Evolutionary conservation across 2,888 invertebrate genomes (phyloP), one percentile per base, ranked within the genome.

Genomic region (Tuta absoluta): DNA sequence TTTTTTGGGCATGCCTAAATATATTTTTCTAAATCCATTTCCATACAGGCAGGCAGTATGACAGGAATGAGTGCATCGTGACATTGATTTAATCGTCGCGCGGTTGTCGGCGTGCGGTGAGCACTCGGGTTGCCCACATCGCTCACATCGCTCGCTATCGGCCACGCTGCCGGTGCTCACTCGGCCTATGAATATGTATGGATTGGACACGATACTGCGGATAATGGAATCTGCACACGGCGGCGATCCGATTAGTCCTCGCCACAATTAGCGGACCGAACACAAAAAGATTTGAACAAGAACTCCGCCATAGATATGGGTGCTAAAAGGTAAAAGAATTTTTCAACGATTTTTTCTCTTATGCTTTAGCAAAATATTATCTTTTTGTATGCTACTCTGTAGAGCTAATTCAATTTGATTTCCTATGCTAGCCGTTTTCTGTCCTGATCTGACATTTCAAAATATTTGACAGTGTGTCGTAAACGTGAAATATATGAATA

Each of bases 141-240:
- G 51, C 23, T 14, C 23, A 53, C 48, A 48, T 11, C 19, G 48
- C 51, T 23, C 23, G 51, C 51, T 4, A 12, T 11, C 48, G 21
- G n/a, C 48, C 7, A 5, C 19, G 21, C 49, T 49, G 11, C 21
- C 49, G 49, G 33, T 51, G 19, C 62, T 62, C 60, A 45, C 60
- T 68, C 76, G 77, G 71, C 77, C 73, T 82, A 89, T 90, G 87
- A 89, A 90, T 89, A 90, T 91, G 88, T 86, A 89, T 89, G 86
- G 77, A 72, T 73, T 79, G 80, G 81, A 80, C 84, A 79, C 85
- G 86, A 87, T 87, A 84, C 56, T 81, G 73, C 81, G 78, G 83
- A 85, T 90, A 90, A 89, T 88, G 81, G 82, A 89, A 91, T 90
- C 87, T 84, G 85, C 86, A 86, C 86, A 85, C 84, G 81, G 80